Evolutionary conservation across 1,140 invertebrate species (phyloP), one percentile per base, ranked within the genome.

Genomic region (Drosophila auraria): DNA sequence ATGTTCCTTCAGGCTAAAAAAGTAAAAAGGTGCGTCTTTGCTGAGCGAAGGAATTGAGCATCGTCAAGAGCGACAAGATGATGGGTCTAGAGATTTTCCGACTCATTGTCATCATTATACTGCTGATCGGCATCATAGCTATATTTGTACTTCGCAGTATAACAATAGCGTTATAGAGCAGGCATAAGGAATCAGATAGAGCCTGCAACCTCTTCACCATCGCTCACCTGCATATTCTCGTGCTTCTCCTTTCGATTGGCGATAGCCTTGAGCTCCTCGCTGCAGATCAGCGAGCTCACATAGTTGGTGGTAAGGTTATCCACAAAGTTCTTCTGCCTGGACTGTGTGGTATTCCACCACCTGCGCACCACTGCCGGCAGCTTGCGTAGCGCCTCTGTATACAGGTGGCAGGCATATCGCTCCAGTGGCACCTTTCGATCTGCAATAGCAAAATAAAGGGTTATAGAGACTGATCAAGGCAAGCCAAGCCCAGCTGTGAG

Each of bases 311-410:
- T 98, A 25, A 97, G 95, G 91, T 94, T 95, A 76, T 98, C 97
- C 5, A 98, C 95, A 59, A 96, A 94, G 56, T 94, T 94, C 40
- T 95, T 94, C 11, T 95, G 94, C 80, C 95, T 94, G 59, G 96
- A 95, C 25, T 97, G 96, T 3, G 94, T 92, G 47, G 95, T 94
- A 60, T 95, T 95, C 95, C 96, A 98, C 97, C 97, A 98, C 82
- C 96, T 95, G 20, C 97, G 94, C 4, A 97, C 95, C 53, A 97
- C 94, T 40, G 96, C 97, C n/a, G 97, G 97, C 75, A 97, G 93
- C 78, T 95, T 94, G 44, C 95, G 94, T 36, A 97, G 89, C 54
- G 95, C 93, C 63, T 95, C 94, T 12, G 94, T 93, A 84, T 96
- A 96, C 30, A 97, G 87, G 93, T 94, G 95, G 86, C 96, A 97